Evolutionary conservation across 2,113 vertebrate species (phyloP).

Genomic region (Turnix velox): DNA sequence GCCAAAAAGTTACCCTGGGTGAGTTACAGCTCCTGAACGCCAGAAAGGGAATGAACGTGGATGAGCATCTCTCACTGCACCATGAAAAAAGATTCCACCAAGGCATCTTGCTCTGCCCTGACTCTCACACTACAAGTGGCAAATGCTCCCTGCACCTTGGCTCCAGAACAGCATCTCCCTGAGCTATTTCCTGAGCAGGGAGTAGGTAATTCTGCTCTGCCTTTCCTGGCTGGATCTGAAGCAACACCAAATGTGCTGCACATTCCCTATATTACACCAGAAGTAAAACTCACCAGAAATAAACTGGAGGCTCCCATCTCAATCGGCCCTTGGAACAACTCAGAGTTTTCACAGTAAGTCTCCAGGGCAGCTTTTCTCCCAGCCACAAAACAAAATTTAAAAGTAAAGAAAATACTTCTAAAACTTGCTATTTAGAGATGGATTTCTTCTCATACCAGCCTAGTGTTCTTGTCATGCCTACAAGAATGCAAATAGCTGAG

Average conservation of each 20-base stretch:
- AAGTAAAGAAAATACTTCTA: neutral
- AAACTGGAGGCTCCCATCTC: rapidly evolving
- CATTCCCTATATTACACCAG: neutral
- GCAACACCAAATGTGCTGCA: neutral
- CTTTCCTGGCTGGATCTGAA: neutral
- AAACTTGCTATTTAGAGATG: neutral
- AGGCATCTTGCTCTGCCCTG: neutral
- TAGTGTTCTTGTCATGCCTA: neutral
- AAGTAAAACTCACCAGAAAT: neutral
- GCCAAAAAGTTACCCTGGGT: neutral
- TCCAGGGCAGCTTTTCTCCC: neutral
- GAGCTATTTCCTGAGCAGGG: neutral
- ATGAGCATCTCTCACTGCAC: neutral
- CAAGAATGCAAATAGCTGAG: neutral
- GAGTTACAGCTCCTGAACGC: neutral
- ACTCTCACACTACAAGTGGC: neutral
- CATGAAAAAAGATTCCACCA: neutral
- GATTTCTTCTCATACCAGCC: neutral
- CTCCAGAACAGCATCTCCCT: neutral
- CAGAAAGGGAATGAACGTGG: neutral
- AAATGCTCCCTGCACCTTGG: neutral
- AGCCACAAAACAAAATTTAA: neutral
- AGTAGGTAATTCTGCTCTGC: neutral
- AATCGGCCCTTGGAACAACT: neutral
- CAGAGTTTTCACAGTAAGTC: neutral